Evolutionary conservation across 2,113 vertebrate genomes (phyloP).

Genomic region (Butorides virescens): DNA sequence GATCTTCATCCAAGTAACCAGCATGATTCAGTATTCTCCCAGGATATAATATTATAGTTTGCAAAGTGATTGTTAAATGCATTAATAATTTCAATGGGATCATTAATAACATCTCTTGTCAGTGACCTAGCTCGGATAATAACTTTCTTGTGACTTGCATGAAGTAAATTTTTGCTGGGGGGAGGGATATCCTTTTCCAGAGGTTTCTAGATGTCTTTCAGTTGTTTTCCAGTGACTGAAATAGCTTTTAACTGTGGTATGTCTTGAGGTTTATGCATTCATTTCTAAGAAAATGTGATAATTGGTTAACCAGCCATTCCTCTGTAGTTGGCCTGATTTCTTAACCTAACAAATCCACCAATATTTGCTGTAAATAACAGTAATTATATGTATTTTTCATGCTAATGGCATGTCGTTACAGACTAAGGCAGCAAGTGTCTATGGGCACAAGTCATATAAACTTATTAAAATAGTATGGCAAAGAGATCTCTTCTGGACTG

Average conservation of each 20-base stretch:
- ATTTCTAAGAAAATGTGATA: constrained; percentile 76
- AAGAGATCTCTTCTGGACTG: background rate
- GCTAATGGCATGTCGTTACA: constrained; percentile 19
- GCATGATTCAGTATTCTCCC: constrained; percentile 69
- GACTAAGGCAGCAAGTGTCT: constrained; percentile 55
- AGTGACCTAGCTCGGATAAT: constrained; percentile 73
- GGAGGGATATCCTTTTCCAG: constrained; percentile 55
- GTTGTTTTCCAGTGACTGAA: constrained; percentile 68
- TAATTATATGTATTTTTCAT: constrained; percentile 50
- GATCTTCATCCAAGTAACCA: constrained; percentile 70
- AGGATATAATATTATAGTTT: constrained; percentile 68
- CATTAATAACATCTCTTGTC: constrained; percentile 76
- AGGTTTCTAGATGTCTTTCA: constrained; percentile 67
- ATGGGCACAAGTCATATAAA: constrained; percentile 47
- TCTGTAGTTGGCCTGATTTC: constrained; percentile 53
- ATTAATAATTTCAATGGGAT: constrained; percentile 75
- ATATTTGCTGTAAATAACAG: constrained; percentile 61
- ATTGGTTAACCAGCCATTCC: constrained; percentile 62
- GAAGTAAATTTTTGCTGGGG: constrained; percentile 50
- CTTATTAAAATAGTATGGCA: constrained; percentile 25
- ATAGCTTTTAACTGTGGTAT: constrained; percentile 60
- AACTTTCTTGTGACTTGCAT: constrained; percentile 76
- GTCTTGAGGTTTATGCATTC: constrained; percentile 68
- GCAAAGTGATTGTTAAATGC: constrained; percentile 66
- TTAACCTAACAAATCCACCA: constrained; percentile 60